A percentile compares a stretch with the other conserved stretches of the same genome.
These are phyloP conservation scores for Zootoca vivipara DNA, from an alignment of 2,113 vertebrate genomes.

Conservation along the genomic window DNA sequence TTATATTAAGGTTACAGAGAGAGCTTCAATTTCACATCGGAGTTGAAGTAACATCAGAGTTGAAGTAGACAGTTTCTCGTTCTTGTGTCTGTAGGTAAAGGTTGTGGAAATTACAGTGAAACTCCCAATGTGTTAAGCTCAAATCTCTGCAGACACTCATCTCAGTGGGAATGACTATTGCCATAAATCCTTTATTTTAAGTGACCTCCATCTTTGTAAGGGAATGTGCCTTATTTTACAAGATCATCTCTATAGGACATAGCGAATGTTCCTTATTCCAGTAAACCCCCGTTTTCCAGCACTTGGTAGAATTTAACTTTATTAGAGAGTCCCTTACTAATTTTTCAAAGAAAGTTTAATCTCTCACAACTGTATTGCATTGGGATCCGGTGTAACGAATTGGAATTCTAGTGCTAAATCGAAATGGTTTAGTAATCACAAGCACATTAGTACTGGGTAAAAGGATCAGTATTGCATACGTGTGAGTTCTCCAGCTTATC, in stretches of 20 bases:
- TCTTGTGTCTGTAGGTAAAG: not conserved
- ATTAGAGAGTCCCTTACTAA: not conserved
- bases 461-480: not conserved
- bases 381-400: not conserved
- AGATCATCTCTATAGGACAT: not conserved
- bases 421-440: constrained; percentile 8
- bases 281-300: not conserved
- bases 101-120: not conserved
- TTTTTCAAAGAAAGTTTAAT: not conserved
- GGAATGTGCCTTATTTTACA: constrained; percentile 15
- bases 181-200: constrained; percentile 3
- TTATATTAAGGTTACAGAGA: not conserved
- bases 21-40: constrained; percentile 10
- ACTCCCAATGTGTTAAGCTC: not conserved
- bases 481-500: not conserved
- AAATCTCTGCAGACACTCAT: not conserved
- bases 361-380: not conserved
- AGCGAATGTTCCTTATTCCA: not conserved
- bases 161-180: not conserved
- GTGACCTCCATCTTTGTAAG: not conserved
- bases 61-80: not conserved
- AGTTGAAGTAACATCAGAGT: not conserved
- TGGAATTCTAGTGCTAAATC: constrained; percentile 5
- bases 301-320: not conserved
- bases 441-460: not conserved